Base-by-base conservation (phyloP, 1,140 invertebrate species). In the Nephotettix cincticeps region DNA sequence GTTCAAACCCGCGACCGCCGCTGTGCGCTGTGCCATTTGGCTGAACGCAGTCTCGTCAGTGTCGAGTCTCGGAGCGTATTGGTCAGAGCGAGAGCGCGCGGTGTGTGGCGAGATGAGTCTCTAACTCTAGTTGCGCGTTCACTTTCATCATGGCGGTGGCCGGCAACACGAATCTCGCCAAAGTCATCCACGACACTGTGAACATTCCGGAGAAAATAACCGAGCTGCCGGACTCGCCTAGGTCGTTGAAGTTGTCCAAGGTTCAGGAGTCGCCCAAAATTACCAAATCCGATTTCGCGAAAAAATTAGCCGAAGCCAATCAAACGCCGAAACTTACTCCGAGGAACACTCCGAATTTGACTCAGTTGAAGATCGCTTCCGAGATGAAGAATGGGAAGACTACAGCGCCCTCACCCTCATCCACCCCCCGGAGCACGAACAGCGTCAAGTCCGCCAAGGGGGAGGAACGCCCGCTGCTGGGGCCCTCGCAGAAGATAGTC, bases 401-500 rank as follows among this genome's bases (percentile, higher is more conserved):
- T 3, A 4, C 47, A 29, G 17, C 28, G 6, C 61, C 27, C 29
- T 28, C 28, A 36, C 14, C 2, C 1, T n/a, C 27, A n/a, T 14
- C 61, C 1, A 58, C 54, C 11, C 61, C 29, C 6, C 29, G 61
- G 14, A 64, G 27, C 1, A 27, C 61, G 1, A 13, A 29, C 1
- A 64, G 29, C 30, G 61, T 64, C 28, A 1, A 27, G 6, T 32
- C 29, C 27, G 61, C 1, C 1, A 64, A 32, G 29, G 17, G 17
- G 28, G 61, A 64, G 23, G 68, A 70, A 30, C 25, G 51, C 19
- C 25, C 43, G n/a, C 30, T 61, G 3, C 36, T 70, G 13, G 54
- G 45, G 3, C 51, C 54, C 6, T 51, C 45, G 23, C 72, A 70
- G 54, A 73, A 73, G 56, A 68, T 71, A 23, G 54, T 71, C 25